Conservation (phyloP, 2,113 vertebrate genomes). For the Baryphthengus martii region DNA sequence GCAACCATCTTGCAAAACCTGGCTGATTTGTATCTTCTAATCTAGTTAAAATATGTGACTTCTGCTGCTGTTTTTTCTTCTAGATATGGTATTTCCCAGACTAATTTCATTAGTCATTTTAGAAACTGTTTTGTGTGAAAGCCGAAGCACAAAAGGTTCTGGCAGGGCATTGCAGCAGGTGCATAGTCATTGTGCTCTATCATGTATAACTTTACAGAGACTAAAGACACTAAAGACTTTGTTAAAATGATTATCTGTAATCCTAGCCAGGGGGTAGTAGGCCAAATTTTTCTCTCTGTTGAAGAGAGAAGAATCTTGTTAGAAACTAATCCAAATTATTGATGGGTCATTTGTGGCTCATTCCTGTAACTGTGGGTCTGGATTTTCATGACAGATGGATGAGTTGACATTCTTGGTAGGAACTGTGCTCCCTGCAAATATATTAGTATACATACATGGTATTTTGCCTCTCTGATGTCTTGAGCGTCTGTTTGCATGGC, state of each 20-base stretch:
- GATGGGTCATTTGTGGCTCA: constrained; percentile 30
- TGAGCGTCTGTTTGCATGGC: constrained; percentile 37
- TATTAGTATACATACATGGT: not conserved
- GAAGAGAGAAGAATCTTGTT: not conserved
- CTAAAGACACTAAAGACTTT: not conserved
- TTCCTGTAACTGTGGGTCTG: not conserved
- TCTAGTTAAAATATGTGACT: not conserved
- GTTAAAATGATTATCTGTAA: not conserved
- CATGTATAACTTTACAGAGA: not conserved
- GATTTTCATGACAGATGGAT: constrained; percentile 29
- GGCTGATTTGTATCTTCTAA: not conserved
- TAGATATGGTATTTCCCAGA: not conserved
- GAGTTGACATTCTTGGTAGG: constrained; percentile 20
- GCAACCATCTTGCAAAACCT: not conserved
- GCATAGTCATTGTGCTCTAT: not conserved
- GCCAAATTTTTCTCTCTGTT: not conserved
- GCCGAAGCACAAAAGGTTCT: not conserved
- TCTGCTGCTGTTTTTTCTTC: not conserved
- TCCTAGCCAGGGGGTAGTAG: not conserved
- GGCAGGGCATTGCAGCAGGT: constrained; percentile 3
- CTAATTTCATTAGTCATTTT: not conserved
- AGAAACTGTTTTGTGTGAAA: constrained; percentile 11
- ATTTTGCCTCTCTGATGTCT: constrained; percentile 31
- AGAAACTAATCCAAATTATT: constrained; percentile 23
- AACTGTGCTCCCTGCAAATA: constrained; percentile 3